phyloP scores from a whole-genome alignment of 53 echinoderm and acorn worm species.

The Echinarachnius parma region DNA sequence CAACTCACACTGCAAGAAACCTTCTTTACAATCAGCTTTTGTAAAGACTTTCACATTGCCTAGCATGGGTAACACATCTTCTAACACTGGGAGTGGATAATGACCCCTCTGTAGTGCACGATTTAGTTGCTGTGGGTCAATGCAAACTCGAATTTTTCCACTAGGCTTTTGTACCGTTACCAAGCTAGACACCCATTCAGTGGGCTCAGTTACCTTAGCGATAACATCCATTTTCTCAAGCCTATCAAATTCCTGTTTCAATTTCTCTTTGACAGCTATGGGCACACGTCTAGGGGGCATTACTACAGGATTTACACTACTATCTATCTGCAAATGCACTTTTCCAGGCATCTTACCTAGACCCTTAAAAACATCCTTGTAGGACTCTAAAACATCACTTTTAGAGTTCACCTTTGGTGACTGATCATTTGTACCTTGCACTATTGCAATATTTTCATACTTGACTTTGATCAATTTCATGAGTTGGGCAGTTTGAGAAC shows the following conservation, averaged over 20 bases:
- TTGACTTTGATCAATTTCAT: slow-evolving; percentile 48
- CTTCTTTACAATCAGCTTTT: slow-evolving; percentile 42
- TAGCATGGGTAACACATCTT: no score
- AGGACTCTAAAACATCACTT: slow-evolving; percentile 2
- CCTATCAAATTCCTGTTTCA: slow-evolving; percentile 53
- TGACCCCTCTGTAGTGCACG: no score
- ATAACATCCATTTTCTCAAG: slow-evolving; percentile 31
- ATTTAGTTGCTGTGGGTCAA: slow-evolving; percentile 21
- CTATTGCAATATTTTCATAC: slow-evolving; percentile 41
- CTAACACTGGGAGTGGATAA: no score
- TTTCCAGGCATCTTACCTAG: slow-evolving; percentile 45
- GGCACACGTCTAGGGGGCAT: slow-evolving; percentile 55
- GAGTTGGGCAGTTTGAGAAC: slow-evolving; percentile 40
- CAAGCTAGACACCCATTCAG: slow-evolving; percentile 10
- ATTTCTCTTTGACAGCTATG: slow-evolving; percentile 47
- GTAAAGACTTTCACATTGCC: no score
- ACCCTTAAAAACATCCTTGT: slow-evolving; percentile 41
- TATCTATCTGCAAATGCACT: slow-evolving; percentile 37
- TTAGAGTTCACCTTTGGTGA: slow-evolving; percentile 1
- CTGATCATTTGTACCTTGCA: not conserved
- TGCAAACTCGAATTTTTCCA: slow-evolving; percentile 15
- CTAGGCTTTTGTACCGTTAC: slow-evolving; percentile 5
- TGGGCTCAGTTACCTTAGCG: not conserved
- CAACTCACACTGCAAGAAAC: slow-evolving; percentile 46
- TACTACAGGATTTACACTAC: slow-evolving; percentile 26